Base-by-base conservation (phyloP, 2,797 vertebrate species). In the Syngnathus rostellatus region DNA sequence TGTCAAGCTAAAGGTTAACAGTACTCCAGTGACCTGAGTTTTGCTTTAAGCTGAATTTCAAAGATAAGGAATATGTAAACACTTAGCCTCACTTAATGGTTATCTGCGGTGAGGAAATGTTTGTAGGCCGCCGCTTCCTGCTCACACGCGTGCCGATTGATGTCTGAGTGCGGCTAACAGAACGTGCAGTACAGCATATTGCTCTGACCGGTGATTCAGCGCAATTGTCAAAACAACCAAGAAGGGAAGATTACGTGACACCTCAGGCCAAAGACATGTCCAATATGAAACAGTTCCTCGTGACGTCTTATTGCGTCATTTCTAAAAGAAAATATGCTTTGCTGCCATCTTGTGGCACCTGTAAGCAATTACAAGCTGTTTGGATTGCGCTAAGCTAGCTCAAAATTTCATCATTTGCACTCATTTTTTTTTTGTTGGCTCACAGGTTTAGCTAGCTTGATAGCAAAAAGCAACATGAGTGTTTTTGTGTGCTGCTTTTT, bases 131-230 rank as follows among this genome's bases (percentile, higher is more conserved):
- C 17, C 17, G 17, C 38, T 60, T 60, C 58, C 58, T 60, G 58
- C 38, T 40, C 5, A 10, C 21, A 23, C 53, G n/a, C 37, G 11
- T 38, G 5, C 17, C n/a, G 58, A 60, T 60, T 60, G 58, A 60
- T 60, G 58, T 38, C 58, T n/a, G 37, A 39, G 58, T 40, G 17
- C 17, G n/a, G 37, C 57, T 6, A 59, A 37, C 38, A 10, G 4
- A n/a, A 17, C 37, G 39, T 39, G 57, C 37, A n/a, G 55, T 19
- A 19, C 58, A 39, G 38, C 57, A 59, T n/a, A 59, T 59, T 60
- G 58, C 58, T 60, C 38, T 31, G 31, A 31, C 31, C 37, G 19
- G 58, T 60, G 58, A 60, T 60, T 60, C 58, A 60, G 58, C 58
- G 40, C 37, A 9, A 39, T 39, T n/a, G 16, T 19, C 57, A 39